Evolutionary conservation across 2,888 invertebrate genomes (phyloP).

Genomic region (Hetaerina titia): DNA sequence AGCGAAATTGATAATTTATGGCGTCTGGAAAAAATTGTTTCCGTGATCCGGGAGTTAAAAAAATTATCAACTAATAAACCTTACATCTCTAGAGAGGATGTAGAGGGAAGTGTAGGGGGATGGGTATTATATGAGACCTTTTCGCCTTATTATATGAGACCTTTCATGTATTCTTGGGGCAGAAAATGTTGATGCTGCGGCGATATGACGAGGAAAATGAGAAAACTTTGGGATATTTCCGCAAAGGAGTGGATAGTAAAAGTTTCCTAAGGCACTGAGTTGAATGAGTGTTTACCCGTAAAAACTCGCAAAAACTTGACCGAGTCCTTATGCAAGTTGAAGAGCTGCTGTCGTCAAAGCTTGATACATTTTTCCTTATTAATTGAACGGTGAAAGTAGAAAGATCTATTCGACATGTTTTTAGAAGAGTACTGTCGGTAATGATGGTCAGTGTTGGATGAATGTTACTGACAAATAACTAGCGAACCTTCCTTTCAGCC

Average conservation of each 20-base stretch:
- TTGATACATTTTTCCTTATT: not conserved
- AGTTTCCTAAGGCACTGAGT: not conserved
- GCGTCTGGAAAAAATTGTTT: not conserved
- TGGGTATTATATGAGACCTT: too few species aligned
- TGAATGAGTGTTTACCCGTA: not conserved
- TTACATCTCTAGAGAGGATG: too few species aligned
- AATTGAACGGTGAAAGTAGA: not conserved
- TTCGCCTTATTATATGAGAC: not conserved
- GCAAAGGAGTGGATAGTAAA: not conserved
- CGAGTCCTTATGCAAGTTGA: not conserved
- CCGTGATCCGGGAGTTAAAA: not conserved
- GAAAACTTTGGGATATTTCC: slow-evolving; percentile 7
- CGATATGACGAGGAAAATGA: not conserved
- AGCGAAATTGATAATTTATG: not conserved
- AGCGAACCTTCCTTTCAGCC: too few species aligned
- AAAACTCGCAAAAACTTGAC: not conserved
- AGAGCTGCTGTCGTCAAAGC: not conserved
- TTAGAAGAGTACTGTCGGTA: not conserved
- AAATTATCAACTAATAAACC: too few species aligned
- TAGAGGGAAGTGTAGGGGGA: too few species aligned
- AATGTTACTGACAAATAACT: not conserved
- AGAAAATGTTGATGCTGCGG: not conserved
- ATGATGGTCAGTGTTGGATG: not conserved
- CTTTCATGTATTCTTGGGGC: not conserved
- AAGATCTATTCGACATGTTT: not conserved